Evolutionary conservation across 2,888 invertebrate genomes (phyloP).

Genomic region (Dicyrtomina minuta): DNA sequence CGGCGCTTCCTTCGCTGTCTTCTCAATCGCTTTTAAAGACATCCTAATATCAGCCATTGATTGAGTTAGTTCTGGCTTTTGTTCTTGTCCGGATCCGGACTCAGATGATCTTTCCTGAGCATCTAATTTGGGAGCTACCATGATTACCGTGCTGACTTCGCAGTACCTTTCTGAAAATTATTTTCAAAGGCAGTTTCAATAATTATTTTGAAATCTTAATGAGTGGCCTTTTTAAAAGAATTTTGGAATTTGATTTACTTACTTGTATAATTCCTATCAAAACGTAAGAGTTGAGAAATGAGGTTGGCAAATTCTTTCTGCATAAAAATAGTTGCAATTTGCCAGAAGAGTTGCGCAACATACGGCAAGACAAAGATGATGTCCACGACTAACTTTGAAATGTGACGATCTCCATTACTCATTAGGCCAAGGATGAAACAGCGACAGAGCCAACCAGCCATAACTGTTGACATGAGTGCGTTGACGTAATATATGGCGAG

Average conservation of each 20-base stretch:
- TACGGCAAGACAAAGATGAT: slow-evolving; percentile 13
- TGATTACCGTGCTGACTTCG: too few species aligned
- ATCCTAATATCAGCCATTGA: background rate
- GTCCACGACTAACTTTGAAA: background rate
- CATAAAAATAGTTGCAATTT: background rate
- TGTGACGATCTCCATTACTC: slow-evolving; percentile 1
- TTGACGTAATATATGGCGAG: background rate
- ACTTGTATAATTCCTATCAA: slow-evolving; percentile 17
- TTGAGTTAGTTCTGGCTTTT: background rate
- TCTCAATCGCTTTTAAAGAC: too few species aligned
- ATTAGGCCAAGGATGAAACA: background rate
- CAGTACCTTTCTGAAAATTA: too few species aligned
- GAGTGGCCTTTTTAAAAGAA: too few species aligned
- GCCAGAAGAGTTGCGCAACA: background rate
- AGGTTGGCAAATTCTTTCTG: slow-evolving; percentile 6
- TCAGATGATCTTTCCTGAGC: too few species aligned
- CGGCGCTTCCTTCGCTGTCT: background rate
- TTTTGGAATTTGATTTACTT: too few species aligned
- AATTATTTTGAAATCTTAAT: too few species aligned
- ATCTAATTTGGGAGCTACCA: too few species aligned
- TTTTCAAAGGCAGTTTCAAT: too few species aligned
- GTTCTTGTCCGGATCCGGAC: too few species aligned
- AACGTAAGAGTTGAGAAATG: background rate
- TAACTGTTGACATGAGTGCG: background rate
- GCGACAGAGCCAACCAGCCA: background rate